phyloP scores from a whole-genome alignment of 2,113 vertebrate genomes.

The Condylura cristata region DNA sequence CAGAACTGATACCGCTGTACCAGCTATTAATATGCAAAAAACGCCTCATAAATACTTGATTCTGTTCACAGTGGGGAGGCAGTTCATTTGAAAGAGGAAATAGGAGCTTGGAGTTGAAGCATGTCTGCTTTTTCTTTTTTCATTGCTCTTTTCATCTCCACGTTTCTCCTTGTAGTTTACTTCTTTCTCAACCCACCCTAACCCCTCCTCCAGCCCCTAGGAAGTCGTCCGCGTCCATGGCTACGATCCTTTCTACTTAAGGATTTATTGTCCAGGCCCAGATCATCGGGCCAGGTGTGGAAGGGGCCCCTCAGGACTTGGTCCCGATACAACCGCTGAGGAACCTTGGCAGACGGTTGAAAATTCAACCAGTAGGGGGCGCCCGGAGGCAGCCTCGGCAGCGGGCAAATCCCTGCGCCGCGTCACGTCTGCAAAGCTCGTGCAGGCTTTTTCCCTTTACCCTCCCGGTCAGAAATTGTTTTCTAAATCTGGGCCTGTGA shows the following conservation, averaged over 20 bases:
- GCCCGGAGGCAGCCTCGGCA: background rate
- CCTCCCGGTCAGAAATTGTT: background rate
- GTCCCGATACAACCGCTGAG: background rate
- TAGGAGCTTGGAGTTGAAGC: constrained; percentile 77
- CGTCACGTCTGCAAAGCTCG: background rate
- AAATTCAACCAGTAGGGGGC: constrained; percentile 54
- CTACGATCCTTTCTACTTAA: background rate
- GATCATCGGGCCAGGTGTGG: background rate
- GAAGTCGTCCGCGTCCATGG: background rate
- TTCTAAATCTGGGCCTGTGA: background rate
- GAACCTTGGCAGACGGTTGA: background rate
- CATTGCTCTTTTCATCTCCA: constrained; percentile 76
- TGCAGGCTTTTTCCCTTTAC: background rate
- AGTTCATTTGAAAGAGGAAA: constrained; percentile 82
- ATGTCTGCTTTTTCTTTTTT: constrained; percentile 72
- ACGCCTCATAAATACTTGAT: constrained; percentile 85
- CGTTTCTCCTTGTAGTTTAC: constrained; percentile 57
- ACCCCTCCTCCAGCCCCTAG: background rate
- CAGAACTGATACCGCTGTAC: constrained; percentile 43
- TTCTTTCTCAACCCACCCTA: background rate
- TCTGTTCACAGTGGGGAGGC: constrained; percentile 81
- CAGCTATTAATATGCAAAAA: constrained; percentile 84
- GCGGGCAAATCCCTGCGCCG: background rate
- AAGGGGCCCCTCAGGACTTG: background rate
- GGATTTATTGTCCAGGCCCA: background rate